Evolutionary conservation across 2,113 vertebrate genomes (phyloP), one percentile per base, ranked within the genome.

Genomic region (Clarias batrachus): DNA sequence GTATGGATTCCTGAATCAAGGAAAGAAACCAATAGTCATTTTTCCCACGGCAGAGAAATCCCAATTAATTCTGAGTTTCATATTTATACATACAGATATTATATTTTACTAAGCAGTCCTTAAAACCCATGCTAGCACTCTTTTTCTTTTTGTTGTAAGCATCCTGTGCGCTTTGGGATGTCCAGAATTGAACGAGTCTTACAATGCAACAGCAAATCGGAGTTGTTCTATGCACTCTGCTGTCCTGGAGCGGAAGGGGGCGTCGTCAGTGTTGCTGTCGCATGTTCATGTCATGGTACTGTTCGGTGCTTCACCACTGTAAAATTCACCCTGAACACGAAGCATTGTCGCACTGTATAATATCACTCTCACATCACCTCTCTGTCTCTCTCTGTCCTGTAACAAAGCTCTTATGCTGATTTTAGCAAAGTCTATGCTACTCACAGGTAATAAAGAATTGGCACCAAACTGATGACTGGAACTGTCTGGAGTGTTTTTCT

Each of bases 41-140:
- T 93, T 94, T 94, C 92, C 93, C 93, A 93, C 93, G 92, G 92
- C 93, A 93, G 94, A 94, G 92, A 93, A 90, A 87, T 92, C 92
- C 91, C 93, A 87, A 91, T 89, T 81, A 89, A 88, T 41, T 77
- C 52, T 70, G 70, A 82, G 77, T 89, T 86, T 87, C 88, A 83
- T 90, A 91, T 90, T 84, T 92, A 92, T 93, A 88, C 85, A 85
- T 77, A 92, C 93, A 93, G 91, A 94, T 93, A 37, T 91, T 93
- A 93, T 94, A 93, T 93, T 94, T 95, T 94, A 92, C 92, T 92
- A 92, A 52, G 87, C 91, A 90, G 89, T 85, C 91, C 83, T 92
- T 90, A 86, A 89, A 92, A 90, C 91, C 90, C 90, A 92, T 13
- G 71, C 65, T 82, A 85, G 89, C 89, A 91, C 87, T 70, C 89